Conservation (phyloP, 2,888 invertebrate genomes). For the Ceramica pisi region DNA sequence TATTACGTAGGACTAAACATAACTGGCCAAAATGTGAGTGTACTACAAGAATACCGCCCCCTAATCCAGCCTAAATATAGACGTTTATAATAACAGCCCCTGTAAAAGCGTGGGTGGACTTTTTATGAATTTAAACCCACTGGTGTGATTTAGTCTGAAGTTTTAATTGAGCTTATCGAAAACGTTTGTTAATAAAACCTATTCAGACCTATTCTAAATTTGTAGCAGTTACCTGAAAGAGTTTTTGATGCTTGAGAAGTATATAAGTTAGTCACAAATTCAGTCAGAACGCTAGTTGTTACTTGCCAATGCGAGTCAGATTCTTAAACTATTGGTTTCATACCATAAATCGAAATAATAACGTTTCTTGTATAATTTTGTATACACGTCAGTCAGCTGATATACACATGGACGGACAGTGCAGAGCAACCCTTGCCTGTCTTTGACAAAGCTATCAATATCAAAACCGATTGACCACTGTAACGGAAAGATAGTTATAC, state of each 20-base stretch:
- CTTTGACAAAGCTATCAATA: neutral
- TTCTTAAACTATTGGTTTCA: no score
- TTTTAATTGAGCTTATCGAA: conserved; percentile 1
- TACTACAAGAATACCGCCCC: no score
- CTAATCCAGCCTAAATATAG: neutral
- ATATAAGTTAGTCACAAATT: no score
- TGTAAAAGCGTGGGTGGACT: neutral
- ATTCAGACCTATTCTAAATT: neutral
- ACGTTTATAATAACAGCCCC: neutral
- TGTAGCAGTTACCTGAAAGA: neutral
- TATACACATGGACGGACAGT: no score
- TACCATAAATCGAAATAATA: no score
- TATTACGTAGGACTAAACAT: no score
- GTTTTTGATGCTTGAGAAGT: neutral
- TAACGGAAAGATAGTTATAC: neutral
- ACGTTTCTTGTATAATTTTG: no score
- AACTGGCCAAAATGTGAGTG: no score
- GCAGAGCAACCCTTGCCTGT: neutral
- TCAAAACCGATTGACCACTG: neutral
- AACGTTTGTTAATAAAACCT: neutral
- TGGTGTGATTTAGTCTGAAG: no score
- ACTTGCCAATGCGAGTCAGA: no score
- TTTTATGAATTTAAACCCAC: neutral
- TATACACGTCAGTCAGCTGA: no score
- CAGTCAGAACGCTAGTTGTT: no score